Conservation (phyloP, 1,140 invertebrate species). For the Catajapyx aquilonaris region DNA sequence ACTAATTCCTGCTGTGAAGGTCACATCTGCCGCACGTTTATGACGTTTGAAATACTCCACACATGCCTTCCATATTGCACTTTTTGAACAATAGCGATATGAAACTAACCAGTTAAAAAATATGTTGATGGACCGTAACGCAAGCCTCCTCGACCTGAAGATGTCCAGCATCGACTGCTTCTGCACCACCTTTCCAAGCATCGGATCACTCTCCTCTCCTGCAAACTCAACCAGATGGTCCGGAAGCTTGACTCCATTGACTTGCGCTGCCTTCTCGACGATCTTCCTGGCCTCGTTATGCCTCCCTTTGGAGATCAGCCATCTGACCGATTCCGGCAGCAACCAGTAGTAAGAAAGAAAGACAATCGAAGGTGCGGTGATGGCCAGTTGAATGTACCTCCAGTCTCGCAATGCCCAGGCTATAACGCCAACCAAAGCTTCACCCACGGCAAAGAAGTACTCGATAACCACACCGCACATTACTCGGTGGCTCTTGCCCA, state of each 20-base stretch:
- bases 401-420: constrained; percentile 47
- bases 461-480: constrained; percentile 46
- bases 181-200: constrained; percentile 14
- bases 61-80: too few species aligned
- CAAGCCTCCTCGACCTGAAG: constrained; percentile 30
- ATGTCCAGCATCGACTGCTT: constrained; percentile 23
- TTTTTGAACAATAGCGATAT: constrained; percentile 14
- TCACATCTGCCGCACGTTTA: too few species aligned
- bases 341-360: constrained; percentile 38
- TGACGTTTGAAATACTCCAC: too few species aligned
- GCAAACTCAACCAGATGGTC: constrained; percentile 20
- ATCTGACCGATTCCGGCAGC: constrained; percentile 37
- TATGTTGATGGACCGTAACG: constrained; percentile 36
- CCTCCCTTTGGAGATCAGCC: constrained; percentile 31
- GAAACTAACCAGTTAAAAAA: constrained; percentile 38
- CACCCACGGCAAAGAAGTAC: constrained; percentile 50
- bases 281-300: constrained; percentile 28
- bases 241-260: constrained; percentile 30
- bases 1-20: too few species aligned
- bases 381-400: constrained; percentile 37
- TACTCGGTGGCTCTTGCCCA: constrained; percentile 46
- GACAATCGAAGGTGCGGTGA: constrained; percentile 40
- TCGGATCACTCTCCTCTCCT: constrained; percentile 15
- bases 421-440: constrained; percentile 37
- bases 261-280: constrained; percentile 36